Evolutionary conservation across 2,797 vertebrate species (phyloP).

Genomic region (Ptychadena robeensis): DNA sequence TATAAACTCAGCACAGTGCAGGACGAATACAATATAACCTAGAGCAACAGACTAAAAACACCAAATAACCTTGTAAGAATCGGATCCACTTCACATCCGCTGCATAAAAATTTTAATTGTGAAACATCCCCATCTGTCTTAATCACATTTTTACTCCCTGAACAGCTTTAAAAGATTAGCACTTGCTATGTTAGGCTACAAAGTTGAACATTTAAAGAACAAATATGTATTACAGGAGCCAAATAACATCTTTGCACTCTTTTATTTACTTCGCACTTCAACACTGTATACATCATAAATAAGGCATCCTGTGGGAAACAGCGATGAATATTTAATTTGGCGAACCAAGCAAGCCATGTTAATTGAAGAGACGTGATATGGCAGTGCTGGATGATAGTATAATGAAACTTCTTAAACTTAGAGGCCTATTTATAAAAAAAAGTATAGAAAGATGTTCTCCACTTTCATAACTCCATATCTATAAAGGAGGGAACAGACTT

Average conservation of each 20-base stretch:
- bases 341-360: conserved; percentile 53
- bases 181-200: conserved; percentile 50
- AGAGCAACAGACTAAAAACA: neutral
- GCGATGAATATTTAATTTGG: conserved; percentile 53
- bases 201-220: conserved; percentile 56
- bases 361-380: conserved; percentile 42
- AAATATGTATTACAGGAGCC: conserved; percentile 52
- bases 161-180: conserved; percentile 57
- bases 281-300: conserved; percentile 52
- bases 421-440: neutral
- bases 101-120: conserved; percentile 22
- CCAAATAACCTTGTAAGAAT: neutral
- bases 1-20: neutral
- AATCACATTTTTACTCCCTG: conserved; percentile 34
- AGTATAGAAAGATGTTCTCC: too few species aligned
- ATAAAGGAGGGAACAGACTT: too few species aligned
- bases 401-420: neutral
- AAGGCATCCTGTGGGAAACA: conserved; percentile 50
- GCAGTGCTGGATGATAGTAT: neutral
- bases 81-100: neutral
- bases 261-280: conserved; percentile 60
- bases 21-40: neutral
- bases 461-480: neutral
- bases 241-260: conserved; percentile 54
- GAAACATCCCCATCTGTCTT: conserved; percentile 47